Evolutionary conservation across 2,797 vertebrate species (phyloP).

Genomic region (Hemitrygon akajei): DNA sequence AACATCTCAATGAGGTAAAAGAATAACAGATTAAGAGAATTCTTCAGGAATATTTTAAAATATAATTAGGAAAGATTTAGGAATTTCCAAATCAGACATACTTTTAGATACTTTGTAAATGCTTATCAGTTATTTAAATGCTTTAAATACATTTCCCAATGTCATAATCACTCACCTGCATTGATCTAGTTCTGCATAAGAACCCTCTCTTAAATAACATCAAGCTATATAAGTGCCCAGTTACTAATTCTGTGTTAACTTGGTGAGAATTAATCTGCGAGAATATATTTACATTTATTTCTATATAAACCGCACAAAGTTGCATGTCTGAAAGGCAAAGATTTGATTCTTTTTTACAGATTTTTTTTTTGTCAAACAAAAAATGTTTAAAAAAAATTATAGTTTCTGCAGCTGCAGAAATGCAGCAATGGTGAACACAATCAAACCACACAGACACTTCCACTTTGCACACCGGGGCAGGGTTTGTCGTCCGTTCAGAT

Average conservation of each 20-base stretch:
- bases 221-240: not conserved
- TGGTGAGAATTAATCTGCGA: not conserved
- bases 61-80: not conserved
- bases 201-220: slow-evolving; percentile 12
- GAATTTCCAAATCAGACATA: not conserved
- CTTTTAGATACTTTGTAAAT: not conserved
- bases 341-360: not conserved
- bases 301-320: slow-evolving; percentile 33
- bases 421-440: slow-evolving; percentile 62
- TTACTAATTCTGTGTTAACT: not conserved
- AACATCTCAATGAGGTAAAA: not conserved
- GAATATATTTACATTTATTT: slow-evolving; percentile 30
- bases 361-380: slow-evolving; percentile 32
- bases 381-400: slow-evolving; percentile 31
- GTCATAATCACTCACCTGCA: not conserved
- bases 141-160: slow-evolving; percentile 22
- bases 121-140: not conserved
- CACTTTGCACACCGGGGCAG: slow-evolving; percentile 54
- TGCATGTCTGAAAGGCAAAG: slow-evolving; percentile 33
- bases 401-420: slow-evolving; percentile 56
- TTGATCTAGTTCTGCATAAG: not conserved
- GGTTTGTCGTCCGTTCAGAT: slow-evolving; percentile 52
- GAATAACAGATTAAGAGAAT: not conserved
- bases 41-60: not conserved
- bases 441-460: slow-evolving; percentile 53